A percentile compares a stretch with the other conserved stretches of the same genome.
These are phyloP conservation scores for Pipa parva DNA, from an alignment of 2,113 vertebrate species.

Conservation along the genomic window DNA sequence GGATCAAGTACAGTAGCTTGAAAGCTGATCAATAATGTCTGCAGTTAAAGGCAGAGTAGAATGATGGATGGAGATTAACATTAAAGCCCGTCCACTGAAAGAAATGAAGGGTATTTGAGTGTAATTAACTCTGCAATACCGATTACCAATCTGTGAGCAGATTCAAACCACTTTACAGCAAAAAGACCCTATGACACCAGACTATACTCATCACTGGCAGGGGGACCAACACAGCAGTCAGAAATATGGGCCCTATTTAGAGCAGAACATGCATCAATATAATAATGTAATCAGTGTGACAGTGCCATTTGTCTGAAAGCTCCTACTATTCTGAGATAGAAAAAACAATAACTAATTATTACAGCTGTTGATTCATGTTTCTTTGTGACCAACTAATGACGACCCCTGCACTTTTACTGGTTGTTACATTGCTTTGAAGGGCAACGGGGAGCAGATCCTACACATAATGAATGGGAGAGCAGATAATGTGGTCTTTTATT, in stretches of 20 bases:
- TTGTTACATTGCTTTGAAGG: not conserved
- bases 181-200: not conserved
- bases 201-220: not conserved
- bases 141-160: slow-evolving; percentile 1
- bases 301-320: slow-evolving; percentile 5
- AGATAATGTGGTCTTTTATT: not conserved
- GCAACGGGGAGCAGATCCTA: not conserved
- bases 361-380: not conserved
- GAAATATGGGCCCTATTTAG: not conserved
- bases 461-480: not conserved
- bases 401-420: not conserved
- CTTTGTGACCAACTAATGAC: not conserved
- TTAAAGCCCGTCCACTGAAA: not conserved
- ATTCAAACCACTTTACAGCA: not conserved
- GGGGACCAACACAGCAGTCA: not conserved
- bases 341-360: slow-evolving; percentile 6
- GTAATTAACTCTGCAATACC: slow-evolving; percentile 1
- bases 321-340: not conserved
- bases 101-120: not conserved
- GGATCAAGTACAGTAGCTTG: slow-evolving; percentile 11
- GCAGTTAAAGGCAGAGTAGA: not conserved
- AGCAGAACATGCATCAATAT: not conserved
- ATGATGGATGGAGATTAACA: slow-evolving; percentile 21
- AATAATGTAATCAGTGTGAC: slow-evolving; percentile 1
- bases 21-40: slow-evolving; percentile 20